Conservation (phyloP, 1,140 invertebrate species). For the Sinonovacula constricta region DNA sequence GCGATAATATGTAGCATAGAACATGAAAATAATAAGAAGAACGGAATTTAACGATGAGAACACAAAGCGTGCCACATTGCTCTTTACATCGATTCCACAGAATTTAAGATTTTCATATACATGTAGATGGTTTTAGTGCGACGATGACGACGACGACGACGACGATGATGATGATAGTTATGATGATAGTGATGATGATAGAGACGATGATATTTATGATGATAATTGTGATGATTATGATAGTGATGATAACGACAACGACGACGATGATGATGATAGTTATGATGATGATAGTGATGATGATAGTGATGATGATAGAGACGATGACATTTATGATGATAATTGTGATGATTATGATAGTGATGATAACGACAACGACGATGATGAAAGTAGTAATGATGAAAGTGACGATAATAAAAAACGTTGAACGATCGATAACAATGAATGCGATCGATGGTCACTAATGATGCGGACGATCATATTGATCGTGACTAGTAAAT, state of each 20-base stretch:
- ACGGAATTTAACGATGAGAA: too few species aligned
- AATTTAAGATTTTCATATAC: too few species aligned
- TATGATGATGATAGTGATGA: not conserved
- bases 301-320: not conserved
- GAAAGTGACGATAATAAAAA: not conserved
- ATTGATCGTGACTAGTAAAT: not conserved
- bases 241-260: not conserved
- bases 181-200: slow-evolving; percentile 29
- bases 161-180: slow-evolving; percentile 33
- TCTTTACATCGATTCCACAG: too few species aligned
- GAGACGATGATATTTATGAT: slow-evolving; percentile 9
- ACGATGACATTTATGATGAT: too few species aligned
- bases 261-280: not conserved
- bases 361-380: not conserved
- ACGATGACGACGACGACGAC: slow-evolving; percentile 33
- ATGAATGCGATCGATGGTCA: not conserved
- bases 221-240: not conserved
- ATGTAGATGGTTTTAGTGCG: too few species aligned
- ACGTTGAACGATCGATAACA: not conserved
- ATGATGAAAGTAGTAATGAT: not conserved
- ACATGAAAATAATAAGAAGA: too few species aligned
- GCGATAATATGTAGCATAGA: too few species aligned
- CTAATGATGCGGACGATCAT: not conserved
- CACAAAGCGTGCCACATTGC: too few species aligned
- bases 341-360: too few species aligned